Percentiles rank a stretch among this genome's conserved stretches.
phyloP scores from a whole-genome alignment of 2,113 vertebrate genomes.

The Merops nubicus region DNA sequence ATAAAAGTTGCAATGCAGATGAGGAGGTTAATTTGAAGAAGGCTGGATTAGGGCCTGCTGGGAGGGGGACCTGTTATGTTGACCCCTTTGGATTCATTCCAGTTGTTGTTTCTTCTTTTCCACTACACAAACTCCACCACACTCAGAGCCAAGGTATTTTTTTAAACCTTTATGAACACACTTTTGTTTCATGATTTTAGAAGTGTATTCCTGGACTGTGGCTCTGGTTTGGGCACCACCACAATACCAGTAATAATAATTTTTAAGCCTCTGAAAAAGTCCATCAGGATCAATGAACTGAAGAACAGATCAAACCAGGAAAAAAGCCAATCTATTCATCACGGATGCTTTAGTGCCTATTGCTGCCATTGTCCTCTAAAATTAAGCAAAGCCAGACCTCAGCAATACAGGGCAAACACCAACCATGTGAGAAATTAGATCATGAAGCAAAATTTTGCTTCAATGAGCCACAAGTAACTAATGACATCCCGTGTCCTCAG shows the following conservation, averaged over 20 bases:
- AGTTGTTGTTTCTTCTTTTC: not conserved
- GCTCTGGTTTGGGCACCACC: not conserved
- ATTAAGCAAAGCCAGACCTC: not conserved
- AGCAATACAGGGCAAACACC: not conserved
- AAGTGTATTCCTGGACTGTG: not conserved
- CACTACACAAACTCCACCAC: not conserved
- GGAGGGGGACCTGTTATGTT: not conserved
- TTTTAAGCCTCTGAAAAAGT: not conserved
- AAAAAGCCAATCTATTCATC: not conserved
- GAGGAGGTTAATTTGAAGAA: not conserved
- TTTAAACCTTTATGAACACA: not conserved
- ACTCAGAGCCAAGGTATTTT: not conserved
- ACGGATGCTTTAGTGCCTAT: not conserved
- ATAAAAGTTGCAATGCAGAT: not conserved
- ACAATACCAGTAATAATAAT: not conserved
- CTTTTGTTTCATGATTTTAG: not conserved
- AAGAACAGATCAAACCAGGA: not conserved
- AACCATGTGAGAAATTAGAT: not conserved
- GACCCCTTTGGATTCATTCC: not conserved
- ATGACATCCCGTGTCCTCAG: not conserved
- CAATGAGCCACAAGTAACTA: not conserved
- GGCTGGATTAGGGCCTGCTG: not conserved
- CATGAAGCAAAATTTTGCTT: not conserved
- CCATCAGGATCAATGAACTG: not conserved
- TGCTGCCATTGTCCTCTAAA: not conserved